These are phyloP conservation scores for Lepidocyrtoides sp. DNA, from an alignment of 2,888 invertebrate genomes.

Conservation along the genomic window DNA sequence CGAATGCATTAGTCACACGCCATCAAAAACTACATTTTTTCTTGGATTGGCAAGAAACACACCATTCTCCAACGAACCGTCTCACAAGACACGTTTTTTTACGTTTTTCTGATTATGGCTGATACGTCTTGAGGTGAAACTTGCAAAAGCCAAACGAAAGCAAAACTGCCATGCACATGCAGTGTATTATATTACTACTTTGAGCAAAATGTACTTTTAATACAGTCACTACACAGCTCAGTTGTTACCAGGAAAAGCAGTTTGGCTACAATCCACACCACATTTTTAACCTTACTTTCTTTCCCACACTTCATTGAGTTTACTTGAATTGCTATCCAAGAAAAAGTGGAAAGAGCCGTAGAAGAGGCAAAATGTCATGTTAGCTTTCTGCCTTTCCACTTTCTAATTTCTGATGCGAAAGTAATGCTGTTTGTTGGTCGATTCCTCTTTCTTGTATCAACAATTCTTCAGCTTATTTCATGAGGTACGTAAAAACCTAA, in stretches of 20 bases:
- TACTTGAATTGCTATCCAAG: not conserved
- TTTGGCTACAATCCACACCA: not conserved
- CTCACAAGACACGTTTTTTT: not conserved
- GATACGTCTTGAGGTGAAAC: slow-evolving; percentile 29
- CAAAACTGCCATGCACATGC: not conserved
- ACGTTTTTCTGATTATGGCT: slow-evolving; percentile 13
- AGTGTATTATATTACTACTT: no score
- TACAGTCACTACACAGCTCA: no score
- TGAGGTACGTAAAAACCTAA: not conserved
- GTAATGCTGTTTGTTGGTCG: not conserved
- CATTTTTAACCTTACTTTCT: not conserved
- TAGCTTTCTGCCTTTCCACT: not conserved
- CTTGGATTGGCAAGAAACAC: no score
- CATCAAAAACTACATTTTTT: slow-evolving; percentile 12
- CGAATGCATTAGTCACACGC: slow-evolving; percentile 33
- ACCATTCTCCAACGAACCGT: not conserved
- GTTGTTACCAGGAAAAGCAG: no score
- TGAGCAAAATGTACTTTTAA: no score
- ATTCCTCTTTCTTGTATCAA: not conserved
- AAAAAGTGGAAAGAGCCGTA: not conserved
- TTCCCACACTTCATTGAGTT: not conserved
- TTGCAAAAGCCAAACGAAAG: not conserved
- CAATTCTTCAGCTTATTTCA: not conserved
- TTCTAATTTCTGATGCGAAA: not conserved
- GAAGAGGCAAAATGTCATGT: not conserved